Percentiles rank a stretch among this genome's conserved stretches.
Conservation (phyloP, 2,113 vertebrate genomes). For the Neolamprologus caudopunctatus region DNA sequence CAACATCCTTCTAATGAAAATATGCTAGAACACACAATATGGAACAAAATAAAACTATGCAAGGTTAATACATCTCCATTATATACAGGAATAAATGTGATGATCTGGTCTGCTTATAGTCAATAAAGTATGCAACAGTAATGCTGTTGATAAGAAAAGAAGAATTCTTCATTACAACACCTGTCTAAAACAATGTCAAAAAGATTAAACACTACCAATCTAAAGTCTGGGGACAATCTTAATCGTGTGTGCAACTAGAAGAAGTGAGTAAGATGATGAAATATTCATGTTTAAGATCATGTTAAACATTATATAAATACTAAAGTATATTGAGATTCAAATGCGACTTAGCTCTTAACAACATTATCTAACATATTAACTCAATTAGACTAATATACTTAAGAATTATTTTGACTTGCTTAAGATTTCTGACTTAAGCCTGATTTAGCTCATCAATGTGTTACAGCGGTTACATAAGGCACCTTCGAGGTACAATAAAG, state of each 20-base stretch:
- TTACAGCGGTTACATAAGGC: neutral
- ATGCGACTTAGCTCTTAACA: neutral
- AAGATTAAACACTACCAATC: neutral
- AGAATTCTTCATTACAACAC: neutral
- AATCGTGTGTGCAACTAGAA: neutral
- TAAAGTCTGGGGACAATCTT: neutral
- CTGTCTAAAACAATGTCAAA: neutral
- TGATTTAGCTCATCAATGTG: neutral
- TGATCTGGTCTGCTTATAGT: neutral
- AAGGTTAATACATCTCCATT: neutral
- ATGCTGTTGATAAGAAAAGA: neutral
- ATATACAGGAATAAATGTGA: neutral
- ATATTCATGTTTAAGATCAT: neutral
- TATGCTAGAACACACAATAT: neutral
- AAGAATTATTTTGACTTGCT: neutral
- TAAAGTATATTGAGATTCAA: neutral
- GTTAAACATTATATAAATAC: neutral
- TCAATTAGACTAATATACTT: neutral
- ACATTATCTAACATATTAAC: neutral
- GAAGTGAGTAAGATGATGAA: neutral
- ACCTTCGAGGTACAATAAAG: neutral
- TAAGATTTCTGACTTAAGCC: neutral
- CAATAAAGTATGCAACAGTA: neutral
- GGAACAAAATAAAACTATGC: neutral
- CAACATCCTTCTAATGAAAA: constrained; percentile 14